Conservation (phyloP, 1,140 invertebrate species). For the Lepidostoma basale region DNA sequence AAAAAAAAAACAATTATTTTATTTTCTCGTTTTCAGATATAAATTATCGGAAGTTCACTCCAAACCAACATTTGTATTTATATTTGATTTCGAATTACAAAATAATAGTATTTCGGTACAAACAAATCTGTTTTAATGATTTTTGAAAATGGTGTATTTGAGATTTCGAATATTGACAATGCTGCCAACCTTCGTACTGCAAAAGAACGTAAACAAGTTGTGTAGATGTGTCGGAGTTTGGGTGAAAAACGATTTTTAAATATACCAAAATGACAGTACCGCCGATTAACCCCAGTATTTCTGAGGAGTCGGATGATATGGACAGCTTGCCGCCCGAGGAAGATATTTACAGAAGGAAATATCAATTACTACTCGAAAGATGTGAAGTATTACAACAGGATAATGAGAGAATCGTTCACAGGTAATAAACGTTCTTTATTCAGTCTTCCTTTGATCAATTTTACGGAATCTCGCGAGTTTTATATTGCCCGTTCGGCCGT, state of each 20-base stretch:
- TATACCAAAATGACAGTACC: constrained; percentile 63
- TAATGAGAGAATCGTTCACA: constrained; percentile 69
- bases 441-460: constrained; percentile 1
- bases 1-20: too few species aligned
- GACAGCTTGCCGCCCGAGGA: constrained; percentile 61
- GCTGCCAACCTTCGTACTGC: constrained; percentile 36
- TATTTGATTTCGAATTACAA: too few species aligned
- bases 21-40: too few species aligned
- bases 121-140: not conserved
- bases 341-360: constrained; percentile 67
- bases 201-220: constrained; percentile 35
- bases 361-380: constrained; percentile 66
- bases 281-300: constrained; percentile 61
- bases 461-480: constrained; percentile 27
- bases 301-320: constrained; percentile 63
- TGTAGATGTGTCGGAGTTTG: constrained; percentile 31
- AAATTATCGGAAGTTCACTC: too few species aligned
- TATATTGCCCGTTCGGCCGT: constrained; percentile 31
- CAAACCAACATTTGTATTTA: too few species aligned
- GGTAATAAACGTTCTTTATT: constrained; percentile 50
- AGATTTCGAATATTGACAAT: constrained; percentile 2
- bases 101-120: too few species aligned
- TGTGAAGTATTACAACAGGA: constrained; percentile 69
- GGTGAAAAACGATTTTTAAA: constrained; percentile 48
- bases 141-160: not conserved